Percentiles rank a stretch among this genome's conserved stretches.
Conservation (phyloP, 2,113 vertebrate genomes). For the Drymodes brunneopygia region DNA sequence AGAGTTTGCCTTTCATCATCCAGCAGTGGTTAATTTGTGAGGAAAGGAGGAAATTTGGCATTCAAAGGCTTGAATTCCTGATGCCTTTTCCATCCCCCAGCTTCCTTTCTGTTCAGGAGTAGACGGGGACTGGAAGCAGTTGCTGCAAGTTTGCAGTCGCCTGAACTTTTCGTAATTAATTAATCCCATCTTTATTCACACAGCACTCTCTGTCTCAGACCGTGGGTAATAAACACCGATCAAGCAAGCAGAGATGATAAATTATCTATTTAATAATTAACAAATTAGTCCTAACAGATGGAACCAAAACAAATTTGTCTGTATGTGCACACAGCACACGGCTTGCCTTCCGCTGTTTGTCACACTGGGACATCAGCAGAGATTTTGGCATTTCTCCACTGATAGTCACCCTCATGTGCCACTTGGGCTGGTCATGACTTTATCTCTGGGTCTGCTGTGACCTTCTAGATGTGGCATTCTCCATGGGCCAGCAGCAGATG, state of each 20-base stretch:
- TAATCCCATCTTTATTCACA: conserved; percentile 68
- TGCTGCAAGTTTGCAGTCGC: neutral
- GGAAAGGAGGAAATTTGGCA: neutral
- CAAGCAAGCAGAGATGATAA: conserved; percentile 66
- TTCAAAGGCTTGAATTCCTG: neutral
- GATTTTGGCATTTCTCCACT: neutral
- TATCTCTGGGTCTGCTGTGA: neutral
- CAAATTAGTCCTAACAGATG: conserved; percentile 75
- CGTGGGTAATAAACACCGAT: conserved; percentile 68
- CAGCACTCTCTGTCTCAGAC: conserved; percentile 57
- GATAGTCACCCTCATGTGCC: neutral
- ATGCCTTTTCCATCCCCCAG: neutral
- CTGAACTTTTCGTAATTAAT: conserved; percentile 67
- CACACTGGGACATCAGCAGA: neutral
- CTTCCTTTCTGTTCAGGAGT: neutral
- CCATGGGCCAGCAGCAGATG: neutral
- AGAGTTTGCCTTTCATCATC: neutral
- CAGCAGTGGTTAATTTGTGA: neutral
- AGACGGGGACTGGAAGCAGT: neutral
- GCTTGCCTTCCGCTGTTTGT: neutral
- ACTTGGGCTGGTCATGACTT: neutral
- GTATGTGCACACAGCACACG: neutral
- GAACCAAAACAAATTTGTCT: conserved; percentile 67
- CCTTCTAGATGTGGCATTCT: neutral
- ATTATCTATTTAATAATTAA: conserved; percentile 76